Conservation (phyloP, 1,140 invertebrate genomes). For the Halictus rubicundus region DNA sequence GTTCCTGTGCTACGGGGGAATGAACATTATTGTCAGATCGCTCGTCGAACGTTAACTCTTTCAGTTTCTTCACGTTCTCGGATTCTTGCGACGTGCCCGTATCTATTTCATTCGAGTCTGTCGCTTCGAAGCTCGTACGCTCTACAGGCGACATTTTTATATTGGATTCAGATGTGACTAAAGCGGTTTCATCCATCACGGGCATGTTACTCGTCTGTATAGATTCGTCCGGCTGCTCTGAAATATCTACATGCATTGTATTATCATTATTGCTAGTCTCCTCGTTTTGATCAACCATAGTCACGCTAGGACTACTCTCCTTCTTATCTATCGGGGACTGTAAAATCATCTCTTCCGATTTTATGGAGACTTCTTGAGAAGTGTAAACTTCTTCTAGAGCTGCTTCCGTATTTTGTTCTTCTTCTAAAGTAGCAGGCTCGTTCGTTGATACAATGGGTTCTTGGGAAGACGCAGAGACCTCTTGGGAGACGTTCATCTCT, state of each 20-base stretch:
- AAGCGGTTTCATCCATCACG: constrained; percentile 54
- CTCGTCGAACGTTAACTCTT: constrained; percentile 38
- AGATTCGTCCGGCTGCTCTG: constrained; percentile 36
- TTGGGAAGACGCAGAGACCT: constrained; percentile 48
- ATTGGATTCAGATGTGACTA: constrained; percentile 57
- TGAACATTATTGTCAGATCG: constrained; percentile 3
- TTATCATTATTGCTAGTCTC: constrained; percentile 16
- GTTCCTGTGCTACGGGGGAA: constrained; percentile 22
- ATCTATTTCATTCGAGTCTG: constrained; percentile 53
- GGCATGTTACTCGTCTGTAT: constrained; percentile 40
- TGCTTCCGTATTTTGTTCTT: constrained; percentile 24
- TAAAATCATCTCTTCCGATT: constrained; percentile 33
- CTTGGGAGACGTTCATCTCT: constrained; percentile 47
- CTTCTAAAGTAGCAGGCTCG: constrained; percentile 15
- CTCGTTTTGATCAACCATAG: neutral
- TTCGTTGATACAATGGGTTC: constrained; percentile 47
- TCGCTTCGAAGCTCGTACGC: constrained; percentile 42
- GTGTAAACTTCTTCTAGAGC: constrained; percentile 50
- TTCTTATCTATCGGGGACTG: constrained; percentile 34
- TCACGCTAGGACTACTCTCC: constrained; percentile 2
- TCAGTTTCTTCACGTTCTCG: constrained; percentile 39
- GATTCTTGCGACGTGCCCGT: constrained; percentile 30
- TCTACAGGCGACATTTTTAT: constrained; percentile 49
- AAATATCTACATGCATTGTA: constrained; percentile 24
- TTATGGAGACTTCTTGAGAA: constrained; percentile 49